A percentile compares a stretch with the other conserved stretches of the same genome.
Evolutionary conservation across 2,113 vertebrate genomes (phyloP).

Genomic region (Antechinus flavipes): DNA sequence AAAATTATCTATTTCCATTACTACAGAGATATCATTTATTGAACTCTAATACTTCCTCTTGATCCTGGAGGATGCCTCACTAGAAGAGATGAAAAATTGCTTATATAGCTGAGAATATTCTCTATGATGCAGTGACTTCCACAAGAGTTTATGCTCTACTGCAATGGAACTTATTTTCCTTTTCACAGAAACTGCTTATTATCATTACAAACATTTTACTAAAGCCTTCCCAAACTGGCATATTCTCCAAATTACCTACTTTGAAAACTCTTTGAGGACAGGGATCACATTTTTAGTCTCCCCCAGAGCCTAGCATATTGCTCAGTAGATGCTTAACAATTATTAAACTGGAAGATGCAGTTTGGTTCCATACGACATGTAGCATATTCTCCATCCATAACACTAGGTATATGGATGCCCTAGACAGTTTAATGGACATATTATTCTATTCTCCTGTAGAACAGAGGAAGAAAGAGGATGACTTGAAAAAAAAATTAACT

Average conservation of each 20-base stretch:
- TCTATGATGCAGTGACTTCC: neutral
- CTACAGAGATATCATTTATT: neutral
- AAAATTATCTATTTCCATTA: neutral
- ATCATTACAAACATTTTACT: neutral
- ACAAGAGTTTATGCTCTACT: neutral
- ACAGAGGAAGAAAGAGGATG: conserved; percentile 1
- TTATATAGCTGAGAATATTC: neutral
- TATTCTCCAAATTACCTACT: neutral
- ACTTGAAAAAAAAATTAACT: neutral
- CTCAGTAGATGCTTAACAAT: neutral
- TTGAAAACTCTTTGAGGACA: neutral
- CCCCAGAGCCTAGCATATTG: neutral
- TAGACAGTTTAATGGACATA: neutral
- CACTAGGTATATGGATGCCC: neutral
- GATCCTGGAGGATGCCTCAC: neutral
- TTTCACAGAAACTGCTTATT: neutral
- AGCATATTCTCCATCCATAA: neutral
- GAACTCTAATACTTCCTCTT: neutral
- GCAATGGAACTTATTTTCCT: neutral
- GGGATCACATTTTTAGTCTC: neutral
- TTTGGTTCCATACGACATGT: neutral
- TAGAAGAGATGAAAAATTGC: neutral
- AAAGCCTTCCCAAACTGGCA: neutral
- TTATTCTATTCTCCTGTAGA: neutral
- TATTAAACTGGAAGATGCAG: neutral